These are phyloP conservation scores for Chionis minor DNA, from an alignment of 2,113 vertebrate species.

Conservation along the genomic window DNA sequence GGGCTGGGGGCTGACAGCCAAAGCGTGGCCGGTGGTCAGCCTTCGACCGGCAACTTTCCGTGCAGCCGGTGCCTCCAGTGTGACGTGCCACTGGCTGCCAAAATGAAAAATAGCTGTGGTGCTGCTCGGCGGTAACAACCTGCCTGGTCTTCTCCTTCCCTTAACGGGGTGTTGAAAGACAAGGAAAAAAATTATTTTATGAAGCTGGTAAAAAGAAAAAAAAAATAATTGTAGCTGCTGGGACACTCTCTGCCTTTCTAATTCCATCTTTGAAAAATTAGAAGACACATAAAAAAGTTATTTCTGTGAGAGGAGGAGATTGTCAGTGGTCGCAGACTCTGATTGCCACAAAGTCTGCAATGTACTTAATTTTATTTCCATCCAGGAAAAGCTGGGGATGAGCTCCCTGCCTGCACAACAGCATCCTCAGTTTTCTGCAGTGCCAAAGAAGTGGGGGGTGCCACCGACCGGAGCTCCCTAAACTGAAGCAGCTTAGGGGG, in stretches of 20 bases:
- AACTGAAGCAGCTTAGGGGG: background rate
- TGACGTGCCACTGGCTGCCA: background rate
- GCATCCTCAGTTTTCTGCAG: background rate
- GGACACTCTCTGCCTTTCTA: background rate
- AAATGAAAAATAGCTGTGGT: background rate
- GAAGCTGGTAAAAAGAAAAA: background rate
- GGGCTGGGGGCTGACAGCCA: background rate
- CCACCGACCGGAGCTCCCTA: background rate
- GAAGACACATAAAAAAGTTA: background rate
- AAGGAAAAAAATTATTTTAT: background rate
- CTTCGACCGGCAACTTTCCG: background rate
- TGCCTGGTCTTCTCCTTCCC: constrained; percentile 8
- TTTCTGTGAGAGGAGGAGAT: background rate
- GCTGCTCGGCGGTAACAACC: background rate
- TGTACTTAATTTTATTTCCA: background rate
- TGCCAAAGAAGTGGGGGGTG: background rate
- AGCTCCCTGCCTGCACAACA: background rate
- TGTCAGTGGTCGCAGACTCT: fast-evolving
- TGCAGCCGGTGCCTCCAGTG: background rate
- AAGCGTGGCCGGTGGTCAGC: background rate
- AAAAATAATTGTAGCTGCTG: background rate
- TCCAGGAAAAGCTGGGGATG: background rate
- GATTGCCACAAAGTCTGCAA: background rate
- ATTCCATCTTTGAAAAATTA: background rate
- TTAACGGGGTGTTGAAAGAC: constrained; percentile 19